Percentiles rank a stretch among this genome's conserved stretches.
Conservation (phyloP, 2,797 vertebrate species). For the Poeciliopsis turneri region DNA sequence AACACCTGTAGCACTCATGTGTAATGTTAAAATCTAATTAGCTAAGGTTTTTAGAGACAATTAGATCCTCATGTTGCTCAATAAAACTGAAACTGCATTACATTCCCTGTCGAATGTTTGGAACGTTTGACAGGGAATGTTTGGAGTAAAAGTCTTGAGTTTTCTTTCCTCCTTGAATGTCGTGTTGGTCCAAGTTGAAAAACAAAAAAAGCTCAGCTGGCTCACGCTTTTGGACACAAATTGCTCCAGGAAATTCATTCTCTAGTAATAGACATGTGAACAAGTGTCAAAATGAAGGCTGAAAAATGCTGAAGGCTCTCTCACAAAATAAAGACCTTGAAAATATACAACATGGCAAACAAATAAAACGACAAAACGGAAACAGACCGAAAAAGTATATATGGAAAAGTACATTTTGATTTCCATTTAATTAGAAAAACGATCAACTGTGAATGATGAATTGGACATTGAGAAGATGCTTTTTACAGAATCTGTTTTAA, state of each 20-base stretch:
- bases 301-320: neutral
- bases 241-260: neutral
- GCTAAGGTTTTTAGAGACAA: neutral
- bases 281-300: neutral
- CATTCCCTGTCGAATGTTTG: neutral
- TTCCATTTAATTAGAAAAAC: neutral
- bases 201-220: neutral
- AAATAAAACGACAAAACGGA: neutral
- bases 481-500: neutral
- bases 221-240: neutral
- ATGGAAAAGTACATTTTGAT: neutral
- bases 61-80: neutral
- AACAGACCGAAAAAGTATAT: neutral
- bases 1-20: conserved; percentile 1
- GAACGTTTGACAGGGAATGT: neutral
- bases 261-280: neutral
- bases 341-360: neutral
- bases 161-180: neutral
- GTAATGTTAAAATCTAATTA: conserved; percentile 3
- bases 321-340: neutral
- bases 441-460: conserved; percentile 3
- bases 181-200: neutral
- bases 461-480: neutral
- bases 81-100: neutral
- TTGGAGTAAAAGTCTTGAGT: neutral